Evolutionary conservation across 2,888 invertebrate genomes (phyloP).

Genomic region (Caenorhabditis macrosperma): DNA sequence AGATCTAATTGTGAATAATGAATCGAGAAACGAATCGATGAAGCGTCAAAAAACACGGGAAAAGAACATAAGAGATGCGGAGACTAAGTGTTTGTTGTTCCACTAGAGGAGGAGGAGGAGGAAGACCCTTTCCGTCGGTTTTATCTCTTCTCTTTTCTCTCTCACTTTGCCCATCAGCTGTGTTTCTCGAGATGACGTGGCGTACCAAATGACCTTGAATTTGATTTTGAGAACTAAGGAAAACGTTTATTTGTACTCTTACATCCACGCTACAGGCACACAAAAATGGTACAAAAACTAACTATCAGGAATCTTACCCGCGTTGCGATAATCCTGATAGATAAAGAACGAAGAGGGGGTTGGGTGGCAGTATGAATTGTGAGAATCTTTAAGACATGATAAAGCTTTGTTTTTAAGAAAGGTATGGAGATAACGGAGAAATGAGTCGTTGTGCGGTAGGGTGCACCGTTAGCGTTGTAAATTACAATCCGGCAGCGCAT

Average conservation of each 20-base stretch:
- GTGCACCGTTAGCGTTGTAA: background rate
- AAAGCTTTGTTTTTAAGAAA: background rate
- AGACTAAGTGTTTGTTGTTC: constrained; percentile 23
- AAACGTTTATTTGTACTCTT: background rate
- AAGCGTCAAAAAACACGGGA: background rate
- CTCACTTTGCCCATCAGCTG: background rate
- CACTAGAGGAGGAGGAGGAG: background rate
- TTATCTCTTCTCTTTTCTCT: background rate
- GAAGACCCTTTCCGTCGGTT: background rate
- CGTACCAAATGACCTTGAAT: no score
- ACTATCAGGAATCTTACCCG: background rate
- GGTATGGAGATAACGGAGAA: background rate
- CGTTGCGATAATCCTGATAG: background rate
- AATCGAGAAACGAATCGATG: background rate
- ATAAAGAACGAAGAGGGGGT: background rate
- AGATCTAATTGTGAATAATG: no score
- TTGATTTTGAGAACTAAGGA: no score
- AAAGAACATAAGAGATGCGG: background rate
- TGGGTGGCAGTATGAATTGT: background rate
- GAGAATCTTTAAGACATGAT: background rate
- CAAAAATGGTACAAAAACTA: background rate
- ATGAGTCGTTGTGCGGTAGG: no score
- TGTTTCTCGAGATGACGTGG: background rate
- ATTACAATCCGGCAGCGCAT: background rate
- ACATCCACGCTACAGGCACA: background rate